Evolutionary conservation across 2,797 vertebrate species (phyloP).

Genomic region (Adrianichthys oophorus): DNA sequence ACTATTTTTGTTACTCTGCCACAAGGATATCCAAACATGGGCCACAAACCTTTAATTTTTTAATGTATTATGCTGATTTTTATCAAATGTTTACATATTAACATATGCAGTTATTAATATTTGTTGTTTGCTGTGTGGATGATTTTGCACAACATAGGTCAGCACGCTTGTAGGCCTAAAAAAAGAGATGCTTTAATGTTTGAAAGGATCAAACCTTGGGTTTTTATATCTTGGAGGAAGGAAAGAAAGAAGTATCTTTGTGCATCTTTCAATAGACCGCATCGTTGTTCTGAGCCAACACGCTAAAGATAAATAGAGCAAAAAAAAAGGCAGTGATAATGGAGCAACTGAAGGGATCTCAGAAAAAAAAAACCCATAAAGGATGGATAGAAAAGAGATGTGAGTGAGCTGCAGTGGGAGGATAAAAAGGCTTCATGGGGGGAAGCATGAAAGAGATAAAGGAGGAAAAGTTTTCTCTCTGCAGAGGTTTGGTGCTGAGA

Average conservation of each 20-base stretch:
- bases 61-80: no score
- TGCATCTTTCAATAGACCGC: slow-evolving; percentile 64
- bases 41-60: no score
- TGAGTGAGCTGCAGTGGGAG: slow-evolving; percentile 30
- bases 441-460: slow-evolving; percentile 17
- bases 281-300: slow-evolving; percentile 68
- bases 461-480: slow-evolving; percentile 52
- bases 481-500: slow-evolving; percentile 50
- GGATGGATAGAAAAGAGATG: slow-evolving; percentile 38
- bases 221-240: slow-evolving; percentile 46
- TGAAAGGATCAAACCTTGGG: slow-evolving; percentile 34
- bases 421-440: slow-evolving; percentile 24
- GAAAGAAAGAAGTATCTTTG: slow-evolving; percentile 43
- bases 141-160: slow-evolving; percentile 31
- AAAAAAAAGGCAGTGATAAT: slow-evolving; percentile 46
- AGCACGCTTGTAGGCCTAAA: neutral
- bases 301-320: slow-evolving; percentile 60
- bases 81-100: no score
- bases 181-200: slow-evolving; percentile 4
- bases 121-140: slow-evolving; percentile 14
- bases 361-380: slow-evolving; percentile 58
- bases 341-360: slow-evolving; percentile 49
- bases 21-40: slow-evolving; percentile 13
- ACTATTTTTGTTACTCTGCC: slow-evolving; percentile 8
- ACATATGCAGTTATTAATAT: neutral